Evolutionary conservation across 1,140 invertebrate genomes (phyloP).

Genomic region (Drosophila willistoni): DNA sequence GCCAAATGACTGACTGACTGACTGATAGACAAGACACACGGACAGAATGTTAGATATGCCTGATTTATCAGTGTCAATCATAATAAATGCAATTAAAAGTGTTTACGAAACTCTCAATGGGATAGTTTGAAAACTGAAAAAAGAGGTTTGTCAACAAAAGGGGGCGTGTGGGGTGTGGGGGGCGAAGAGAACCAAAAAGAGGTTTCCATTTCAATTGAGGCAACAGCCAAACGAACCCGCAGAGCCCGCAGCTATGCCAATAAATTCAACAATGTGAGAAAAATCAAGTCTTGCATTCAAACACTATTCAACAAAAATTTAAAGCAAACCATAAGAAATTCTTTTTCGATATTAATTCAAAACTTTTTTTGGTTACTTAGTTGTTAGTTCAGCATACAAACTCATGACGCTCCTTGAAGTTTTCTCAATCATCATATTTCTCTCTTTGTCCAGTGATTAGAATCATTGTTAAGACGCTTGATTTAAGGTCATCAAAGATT

Average conservation of each 20-base stretch:
- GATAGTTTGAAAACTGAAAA: background rate
- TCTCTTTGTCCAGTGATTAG: no score
- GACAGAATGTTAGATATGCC: conserved; percentile 25
- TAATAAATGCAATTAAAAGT: conserved; percentile 75
- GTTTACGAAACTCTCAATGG: conserved; percentile 53
- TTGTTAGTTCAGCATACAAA: no score
- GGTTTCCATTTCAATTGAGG: conserved; percentile 75
- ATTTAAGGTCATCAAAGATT: no score
- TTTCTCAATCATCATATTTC: no score
- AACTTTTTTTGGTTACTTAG: no score
- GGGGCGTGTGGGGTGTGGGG: conserved; percentile 15
- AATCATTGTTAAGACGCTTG: background rate
- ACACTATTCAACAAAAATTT: conserved; percentile 27
- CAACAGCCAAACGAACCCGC: background rate
- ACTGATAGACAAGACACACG: conserved; percentile 35
- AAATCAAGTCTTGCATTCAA: conserved; percentile 23
- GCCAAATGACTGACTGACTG: conserved; percentile 20
- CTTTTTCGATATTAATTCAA: no score
- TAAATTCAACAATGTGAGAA: conserved; percentile 51
- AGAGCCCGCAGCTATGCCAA: conserved; percentile 34
- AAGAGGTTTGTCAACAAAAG: background rate
- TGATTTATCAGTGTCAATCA: conserved; percentile 74
- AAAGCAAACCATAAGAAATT: no score
- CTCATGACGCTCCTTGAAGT: no score
- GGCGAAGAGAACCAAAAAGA: conserved; percentile 22